phyloP scores from a whole-genome alignment of 2,113 vertebrate species.

The Forbesichthys papilliferus region DNA sequence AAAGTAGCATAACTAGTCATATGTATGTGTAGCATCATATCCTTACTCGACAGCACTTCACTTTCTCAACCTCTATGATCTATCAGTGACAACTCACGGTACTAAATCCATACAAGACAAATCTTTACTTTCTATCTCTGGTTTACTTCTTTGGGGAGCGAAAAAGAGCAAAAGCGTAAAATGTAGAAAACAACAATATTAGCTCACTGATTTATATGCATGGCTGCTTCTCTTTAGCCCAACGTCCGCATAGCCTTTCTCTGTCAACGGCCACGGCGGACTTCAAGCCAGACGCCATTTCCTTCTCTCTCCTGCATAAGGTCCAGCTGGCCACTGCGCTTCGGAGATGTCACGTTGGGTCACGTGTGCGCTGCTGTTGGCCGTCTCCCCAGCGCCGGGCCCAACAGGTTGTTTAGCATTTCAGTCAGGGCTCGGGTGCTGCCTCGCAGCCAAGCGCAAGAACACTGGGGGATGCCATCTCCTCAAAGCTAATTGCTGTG shows the following conservation, averaged over 20 bases:
- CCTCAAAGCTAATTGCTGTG: conserved; percentile 74
- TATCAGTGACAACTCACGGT: conserved; percentile 9
- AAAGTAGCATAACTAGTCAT: neutral
- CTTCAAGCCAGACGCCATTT: conserved; percentile 20
- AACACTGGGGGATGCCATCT: conserved; percentile 65
- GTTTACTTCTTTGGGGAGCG: too few species aligned
- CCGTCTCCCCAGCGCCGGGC: conserved; percentile 5
- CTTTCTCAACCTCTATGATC: conserved; percentile 2
- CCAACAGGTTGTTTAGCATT: conserved; percentile 65
- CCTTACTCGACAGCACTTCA: conserved; percentile 5
- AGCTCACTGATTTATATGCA: conserved; percentile 26
- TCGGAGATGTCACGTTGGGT: conserved; percentile 31
- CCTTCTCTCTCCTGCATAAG: conserved; percentile 23
- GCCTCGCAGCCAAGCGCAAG: conserved; percentile 50
- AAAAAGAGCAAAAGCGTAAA: conserved; percentile 2
- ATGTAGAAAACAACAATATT: conserved; percentile 5
- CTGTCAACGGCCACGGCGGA: conserved; percentile 16
- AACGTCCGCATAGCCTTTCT: conserved; percentile 33
- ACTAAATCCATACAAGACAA: neutral
- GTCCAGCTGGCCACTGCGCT: conserved; percentile 36
- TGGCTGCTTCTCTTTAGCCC: conserved; percentile 1
- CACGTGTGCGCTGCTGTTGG: conserved; percentile 21
- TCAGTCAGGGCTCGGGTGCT: conserved; percentile 56
- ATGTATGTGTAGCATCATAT: neutral
- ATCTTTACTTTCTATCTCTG: neutral